These are phyloP conservation scores for Allolobophora icterica DNA, from an alignment of 2,888 invertebrate species.

Conservation along the genomic window DNA sequence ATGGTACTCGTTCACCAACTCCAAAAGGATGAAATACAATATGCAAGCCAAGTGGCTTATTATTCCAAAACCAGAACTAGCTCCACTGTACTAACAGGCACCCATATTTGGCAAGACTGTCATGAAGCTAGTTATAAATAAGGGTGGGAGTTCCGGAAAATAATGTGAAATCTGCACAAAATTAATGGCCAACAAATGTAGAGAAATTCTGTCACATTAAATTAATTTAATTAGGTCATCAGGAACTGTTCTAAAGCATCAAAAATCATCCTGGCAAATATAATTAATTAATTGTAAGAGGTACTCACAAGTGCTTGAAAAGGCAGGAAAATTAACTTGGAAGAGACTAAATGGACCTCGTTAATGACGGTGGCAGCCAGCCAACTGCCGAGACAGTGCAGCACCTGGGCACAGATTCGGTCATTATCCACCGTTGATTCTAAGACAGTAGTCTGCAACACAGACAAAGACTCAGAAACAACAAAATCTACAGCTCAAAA, in stretches of 20 bases:
- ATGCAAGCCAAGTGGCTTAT: neutral
- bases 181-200: too few relatives aligned
- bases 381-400: constrained; percentile 91
- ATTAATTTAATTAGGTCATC: neutral
- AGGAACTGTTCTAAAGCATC: neutral
- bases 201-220: neutral
- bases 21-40: neutral
- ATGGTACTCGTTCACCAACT: too few relatives aligned
- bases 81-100: neutral
- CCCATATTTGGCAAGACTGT: neutral
- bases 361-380: constrained; percentile 83
- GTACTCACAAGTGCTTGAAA: constrained; percentile 63
- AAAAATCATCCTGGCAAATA: neutral
- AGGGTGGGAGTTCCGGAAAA: neutral
- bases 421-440: constrained; percentile 72
- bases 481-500: neutral
- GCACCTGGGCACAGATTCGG: constrained; percentile 70
- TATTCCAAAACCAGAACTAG: neutral
- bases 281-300: neutral
- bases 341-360: constrained; percentile 73
- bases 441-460: constrained; percentile 74
- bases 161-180: neutral
- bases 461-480: neutral
- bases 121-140: neutral
- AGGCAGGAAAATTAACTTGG: constrained; percentile 61